A percentile compares a stretch with the other conserved stretches of the same genome.
Evolutionary conservation across 2,888 invertebrate genomes (phyloP).

Genomic region (Rhagonycha fulva): DNA sequence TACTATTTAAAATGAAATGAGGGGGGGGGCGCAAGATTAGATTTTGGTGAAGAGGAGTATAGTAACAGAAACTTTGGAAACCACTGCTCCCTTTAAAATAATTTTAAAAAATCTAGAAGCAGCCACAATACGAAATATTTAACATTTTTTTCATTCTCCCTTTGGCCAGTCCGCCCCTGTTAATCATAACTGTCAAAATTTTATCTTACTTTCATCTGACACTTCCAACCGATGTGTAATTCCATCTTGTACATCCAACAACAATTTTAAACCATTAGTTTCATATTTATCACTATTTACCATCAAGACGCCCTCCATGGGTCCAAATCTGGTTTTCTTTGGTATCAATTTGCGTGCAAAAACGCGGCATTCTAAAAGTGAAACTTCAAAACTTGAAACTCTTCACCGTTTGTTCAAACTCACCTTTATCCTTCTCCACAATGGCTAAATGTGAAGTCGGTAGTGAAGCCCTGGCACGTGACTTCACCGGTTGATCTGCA

Average conservation of each 20-base stretch:
- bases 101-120: no score
- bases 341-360: constrained; percentile 72
- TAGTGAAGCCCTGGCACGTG: constrained; percentile 78
- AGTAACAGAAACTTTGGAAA: no score
- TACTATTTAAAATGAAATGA: no score
- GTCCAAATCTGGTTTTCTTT: constrained; percentile 77
- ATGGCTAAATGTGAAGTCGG: constrained; percentile 68
- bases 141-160: no score
- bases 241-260: constrained; percentile 59
- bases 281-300: constrained; percentile 33
- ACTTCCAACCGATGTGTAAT: constrained; percentile 60
- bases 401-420: background rate
- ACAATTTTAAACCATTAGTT: constrained; percentile 50
- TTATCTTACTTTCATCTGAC: constrained; percentile 66
- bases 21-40: no score
- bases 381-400: background rate
- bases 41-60: no score
- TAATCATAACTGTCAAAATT: background rate
- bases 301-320: constrained; percentile 70
- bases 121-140: no score
- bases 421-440: constrained; percentile 54
- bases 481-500: constrained; percentile 69
- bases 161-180: background rate
- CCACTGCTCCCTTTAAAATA: no score
- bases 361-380: constrained; percentile 59